Conservation (phyloP, 1,140 invertebrate species). For the Oryzaephilus surinamensis region DNA sequence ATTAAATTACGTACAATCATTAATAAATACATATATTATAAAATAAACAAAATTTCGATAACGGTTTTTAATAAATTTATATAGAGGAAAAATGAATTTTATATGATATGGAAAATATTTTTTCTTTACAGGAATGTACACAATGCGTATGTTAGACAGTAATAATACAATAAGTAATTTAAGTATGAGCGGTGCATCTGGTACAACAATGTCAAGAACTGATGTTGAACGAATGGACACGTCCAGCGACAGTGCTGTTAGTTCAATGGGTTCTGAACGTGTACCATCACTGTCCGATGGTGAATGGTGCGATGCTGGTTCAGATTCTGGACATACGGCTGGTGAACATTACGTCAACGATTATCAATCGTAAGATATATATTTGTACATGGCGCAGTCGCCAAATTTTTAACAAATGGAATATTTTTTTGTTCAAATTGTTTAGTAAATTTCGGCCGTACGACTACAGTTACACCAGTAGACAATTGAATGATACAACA, state of each 20-base stretch:
- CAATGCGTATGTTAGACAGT: slow-evolving; percentile 70
- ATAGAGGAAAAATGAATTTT: no score
- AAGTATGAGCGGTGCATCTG: slow-evolving; percentile 31
- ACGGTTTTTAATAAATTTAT: no score
- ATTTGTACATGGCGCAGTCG: no score
- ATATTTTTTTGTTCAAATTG: slow-evolving; percentile 3
- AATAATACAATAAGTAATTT: slow-evolving; percentile 40
- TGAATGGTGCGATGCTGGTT: slow-evolving; percentile 79
- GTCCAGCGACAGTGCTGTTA: slow-evolving; percentile 77
- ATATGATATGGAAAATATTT: slow-evolving; percentile 1
- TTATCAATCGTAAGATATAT: slow-evolving; percentile 36
- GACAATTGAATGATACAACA: slow-evolving; percentile 26
- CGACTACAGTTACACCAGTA: slow-evolving; percentile 54
- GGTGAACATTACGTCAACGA: slow-evolving; percentile 48
- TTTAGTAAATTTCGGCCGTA: slow-evolving; percentile 69
- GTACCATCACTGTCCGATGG: slow-evolving; percentile 77
- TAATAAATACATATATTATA: no score
- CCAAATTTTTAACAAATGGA: neutral
- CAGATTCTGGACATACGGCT: slow-evolving; percentile 64
- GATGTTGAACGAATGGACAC: slow-evolving; percentile 63
- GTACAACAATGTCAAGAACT: slow-evolving; percentile 34
- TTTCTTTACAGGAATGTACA: slow-evolving; percentile 65
- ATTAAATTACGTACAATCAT: no score
- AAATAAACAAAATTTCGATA: no score
- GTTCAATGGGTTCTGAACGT: slow-evolving; percentile 84